phyloP scores from a whole-genome alignment of 2,113 vertebrate genomes.

The Psophia crepitans region DNA sequence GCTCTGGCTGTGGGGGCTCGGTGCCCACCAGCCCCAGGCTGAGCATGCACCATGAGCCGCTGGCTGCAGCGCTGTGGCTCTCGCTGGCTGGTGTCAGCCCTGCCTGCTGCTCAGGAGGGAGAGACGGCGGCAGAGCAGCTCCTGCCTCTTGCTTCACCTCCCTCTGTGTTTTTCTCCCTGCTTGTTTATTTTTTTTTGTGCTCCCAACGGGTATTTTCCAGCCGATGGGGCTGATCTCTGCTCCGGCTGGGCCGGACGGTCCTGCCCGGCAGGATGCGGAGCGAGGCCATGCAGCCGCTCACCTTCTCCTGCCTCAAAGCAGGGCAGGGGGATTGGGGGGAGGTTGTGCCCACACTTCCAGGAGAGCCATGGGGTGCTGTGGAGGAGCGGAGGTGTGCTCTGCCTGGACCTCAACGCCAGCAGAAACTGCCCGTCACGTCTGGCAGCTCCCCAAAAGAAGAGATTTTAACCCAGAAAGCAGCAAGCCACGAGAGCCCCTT shows the following conservation, averaged over 20 bases:
- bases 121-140: background rate
- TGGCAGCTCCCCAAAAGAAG: background rate
- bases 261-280: fast-evolving
- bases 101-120: background rate
- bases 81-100: background rate
- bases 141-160: background rate
- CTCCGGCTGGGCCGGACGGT: fast-evolving
- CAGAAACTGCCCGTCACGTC: background rate
- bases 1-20: background rate
- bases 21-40: background rate
- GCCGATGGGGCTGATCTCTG: background rate
- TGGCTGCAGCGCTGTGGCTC: background rate
- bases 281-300: background rate
- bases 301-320: background rate
- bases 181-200: background rate
- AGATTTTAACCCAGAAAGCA: background rate
- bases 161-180: background rate
- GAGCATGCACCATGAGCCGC: background rate
- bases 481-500: background rate
- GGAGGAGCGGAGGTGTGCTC: background rate
- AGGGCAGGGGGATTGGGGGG: background rate
- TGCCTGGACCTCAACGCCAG: background rate
- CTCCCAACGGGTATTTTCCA: background rate
- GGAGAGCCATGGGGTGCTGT: background rate
- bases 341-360: too few species aligned